phyloP scores from a whole-genome alignment of 1,140 invertebrate species.

The Bradysia coprophila region DNA sequence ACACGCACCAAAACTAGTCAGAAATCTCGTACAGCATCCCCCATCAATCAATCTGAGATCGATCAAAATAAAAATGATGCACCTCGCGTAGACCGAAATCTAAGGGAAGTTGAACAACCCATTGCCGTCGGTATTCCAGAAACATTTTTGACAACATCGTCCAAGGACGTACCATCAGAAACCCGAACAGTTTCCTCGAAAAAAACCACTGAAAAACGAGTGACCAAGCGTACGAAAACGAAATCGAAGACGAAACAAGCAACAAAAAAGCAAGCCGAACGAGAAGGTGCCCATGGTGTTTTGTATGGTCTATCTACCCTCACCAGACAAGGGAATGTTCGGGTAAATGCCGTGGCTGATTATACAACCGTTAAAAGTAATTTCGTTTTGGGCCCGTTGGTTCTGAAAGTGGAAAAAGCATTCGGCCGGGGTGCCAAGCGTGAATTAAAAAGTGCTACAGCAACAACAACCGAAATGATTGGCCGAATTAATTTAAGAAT shows the following conservation, averaged over 20 bases:
- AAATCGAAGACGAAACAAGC: slow-evolving; percentile 13
- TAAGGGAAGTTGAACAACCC: too few species aligned
- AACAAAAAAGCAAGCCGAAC: slow-evolving; percentile 10
- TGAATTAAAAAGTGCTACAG: slow-evolving; percentile 60
- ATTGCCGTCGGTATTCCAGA: slow-evolving; percentile 1
- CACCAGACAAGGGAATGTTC: slow-evolving; percentile 54
- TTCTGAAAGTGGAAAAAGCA: slow-evolving; percentile 65
- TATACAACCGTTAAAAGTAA: slow-evolving; percentile 64
- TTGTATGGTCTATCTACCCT: slow-evolving; percentile 58
- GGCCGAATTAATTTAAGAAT: slow-evolving; percentile 58
- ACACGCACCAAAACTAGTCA: too few species aligned
- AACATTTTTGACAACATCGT: slow-evolving; percentile 7
- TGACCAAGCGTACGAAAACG: slow-evolving; percentile 17
- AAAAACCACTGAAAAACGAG: not conserved
- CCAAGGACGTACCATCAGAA: slow-evolving; percentile 25
- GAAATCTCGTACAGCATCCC: too few species aligned
- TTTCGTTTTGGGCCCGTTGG: slow-evolving; percentile 57
- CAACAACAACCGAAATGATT: slow-evolving; percentile 65
- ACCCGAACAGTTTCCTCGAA: not conserved
- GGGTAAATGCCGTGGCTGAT: slow-evolving; percentile 54
- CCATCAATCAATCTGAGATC: too few species aligned
- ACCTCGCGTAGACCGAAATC: too few species aligned
- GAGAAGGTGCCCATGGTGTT: slow-evolving; percentile 45
- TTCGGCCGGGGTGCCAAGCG: slow-evolving; percentile 58
- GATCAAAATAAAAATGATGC: too few species aligned